Conservation (phyloP, 2,113 vertebrate species). For the Sula dactylatra region DNA sequence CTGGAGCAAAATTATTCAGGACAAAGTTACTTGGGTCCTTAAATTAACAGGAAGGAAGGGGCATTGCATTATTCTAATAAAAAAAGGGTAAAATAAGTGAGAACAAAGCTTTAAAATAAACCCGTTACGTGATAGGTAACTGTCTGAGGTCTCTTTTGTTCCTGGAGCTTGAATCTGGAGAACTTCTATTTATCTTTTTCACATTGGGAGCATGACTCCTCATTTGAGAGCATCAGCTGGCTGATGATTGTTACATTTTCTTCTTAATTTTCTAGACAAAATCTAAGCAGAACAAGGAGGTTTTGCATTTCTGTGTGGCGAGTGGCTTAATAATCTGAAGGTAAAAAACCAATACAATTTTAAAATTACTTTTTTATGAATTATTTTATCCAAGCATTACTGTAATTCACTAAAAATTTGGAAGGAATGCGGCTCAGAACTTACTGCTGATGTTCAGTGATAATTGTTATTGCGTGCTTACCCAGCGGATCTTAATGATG, state of each 20-base stretch:
- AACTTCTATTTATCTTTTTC: background rate
- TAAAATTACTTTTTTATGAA: background rate
- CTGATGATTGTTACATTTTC: background rate
- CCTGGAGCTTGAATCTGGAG: background rate
- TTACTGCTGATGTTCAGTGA: background rate
- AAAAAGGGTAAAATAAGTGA: background rate
- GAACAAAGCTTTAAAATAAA: background rate
- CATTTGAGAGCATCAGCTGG: background rate
- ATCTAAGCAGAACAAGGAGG: background rate
- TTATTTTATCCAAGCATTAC: background rate
- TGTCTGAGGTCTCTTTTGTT: background rate
- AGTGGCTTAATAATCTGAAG: background rate
- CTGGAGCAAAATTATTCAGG: background rate
- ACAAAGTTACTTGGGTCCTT: background rate
- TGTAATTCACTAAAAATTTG: background rate
- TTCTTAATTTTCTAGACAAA: background rate
- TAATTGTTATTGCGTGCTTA: background rate
- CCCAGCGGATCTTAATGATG: background rate
- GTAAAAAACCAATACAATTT: background rate
- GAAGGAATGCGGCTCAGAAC: background rate
- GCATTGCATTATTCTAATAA: background rate
- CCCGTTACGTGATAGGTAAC: background rate
- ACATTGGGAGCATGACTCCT: background rate
- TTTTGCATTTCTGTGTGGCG: background rate
- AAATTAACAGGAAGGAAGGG: background rate